A percentile compares a stretch with the other conserved stretches of the same genome.
Evolutionary conservation across 1,140 invertebrate genomes (phyloP).

Genomic region (Oedothorax gibbosus): DNA sequence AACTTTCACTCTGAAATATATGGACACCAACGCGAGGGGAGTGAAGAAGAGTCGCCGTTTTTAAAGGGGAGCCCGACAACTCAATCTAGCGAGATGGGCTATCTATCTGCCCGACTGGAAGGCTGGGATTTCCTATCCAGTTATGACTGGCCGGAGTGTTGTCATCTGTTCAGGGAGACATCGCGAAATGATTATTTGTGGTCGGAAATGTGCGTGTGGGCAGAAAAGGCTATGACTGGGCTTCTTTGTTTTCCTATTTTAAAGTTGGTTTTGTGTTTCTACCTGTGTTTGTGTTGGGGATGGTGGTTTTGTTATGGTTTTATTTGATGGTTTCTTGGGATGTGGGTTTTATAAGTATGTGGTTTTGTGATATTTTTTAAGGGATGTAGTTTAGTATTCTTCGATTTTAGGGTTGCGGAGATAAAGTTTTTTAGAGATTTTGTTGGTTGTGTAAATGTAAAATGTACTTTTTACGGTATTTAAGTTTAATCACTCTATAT

Average conservation of each 20-base stretch:
- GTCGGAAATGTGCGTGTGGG: slow-evolving; percentile 30
- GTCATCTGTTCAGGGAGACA: slow-evolving; percentile 34
- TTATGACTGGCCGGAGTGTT: slow-evolving; percentile 27
- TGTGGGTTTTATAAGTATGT: no score
- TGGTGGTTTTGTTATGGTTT: background rate
- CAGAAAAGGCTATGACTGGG: slow-evolving; percentile 16
- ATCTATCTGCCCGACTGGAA: slow-evolving; percentile 28
- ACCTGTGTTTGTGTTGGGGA: background rate
- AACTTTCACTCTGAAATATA: no score
- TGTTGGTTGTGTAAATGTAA: no score
- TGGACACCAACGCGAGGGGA: background rate
- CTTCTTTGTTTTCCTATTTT: slow-evolving; percentile 9
- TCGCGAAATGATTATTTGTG: slow-evolving; percentile 41
- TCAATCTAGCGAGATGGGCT: slow-evolving; percentile 30
- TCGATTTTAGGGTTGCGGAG: no score
- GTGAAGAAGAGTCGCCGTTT: background rate
- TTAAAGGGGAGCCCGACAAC: slow-evolving; percentile 16
- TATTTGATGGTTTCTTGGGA: no score
- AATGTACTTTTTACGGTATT: no score
- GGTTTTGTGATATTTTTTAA: no score
- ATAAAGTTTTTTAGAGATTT: no score
- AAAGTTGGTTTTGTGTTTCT: background rate
- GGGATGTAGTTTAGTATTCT: no score
- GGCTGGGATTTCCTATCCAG: slow-evolving; percentile 12
- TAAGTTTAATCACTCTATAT: no score